Evolutionary conservation across 1,140 invertebrate genomes (phyloP).

Genomic region (Caenorhabditis briggsae): DNA sequence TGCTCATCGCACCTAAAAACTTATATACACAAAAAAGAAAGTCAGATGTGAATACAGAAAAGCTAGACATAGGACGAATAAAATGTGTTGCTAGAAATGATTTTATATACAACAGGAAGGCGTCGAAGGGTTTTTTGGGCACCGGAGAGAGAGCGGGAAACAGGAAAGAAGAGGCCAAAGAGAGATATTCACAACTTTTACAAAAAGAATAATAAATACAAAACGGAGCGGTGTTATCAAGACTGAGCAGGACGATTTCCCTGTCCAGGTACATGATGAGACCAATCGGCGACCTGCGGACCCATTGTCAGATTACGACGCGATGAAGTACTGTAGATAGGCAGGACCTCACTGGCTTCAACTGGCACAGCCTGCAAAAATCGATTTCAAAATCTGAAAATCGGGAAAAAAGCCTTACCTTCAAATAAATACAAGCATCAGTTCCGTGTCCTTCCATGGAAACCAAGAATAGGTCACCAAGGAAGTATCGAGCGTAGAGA

Average conservation of each 20-base stretch:
- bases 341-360: slow-evolving; percentile 76
- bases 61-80: not conserved
- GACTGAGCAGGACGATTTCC: slow-evolving; percentile 61
- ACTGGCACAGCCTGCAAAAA: slow-evolving; percentile 71
- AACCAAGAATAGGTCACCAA: slow-evolving; percentile 91
- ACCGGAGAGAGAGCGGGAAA: not conserved
- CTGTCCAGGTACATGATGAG: slow-evolving; percentile 66
- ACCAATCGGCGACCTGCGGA: slow-evolving; percentile 72
- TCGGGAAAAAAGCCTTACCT: slow-evolving; percentile 83
- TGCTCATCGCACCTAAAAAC: slow-evolving; percentile 7
- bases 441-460: slow-evolving; percentile 97
- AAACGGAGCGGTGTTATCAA: not conserved
- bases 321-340: slow-evolving; percentile 76
- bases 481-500: slow-evolving; percentile 96
- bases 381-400: not conserved
- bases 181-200: slow-evolving; percentile 32
- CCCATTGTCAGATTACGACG: slow-evolving; percentile 72
- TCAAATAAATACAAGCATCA: slow-evolving; percentile 94
- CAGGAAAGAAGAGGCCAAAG: slow-evolving; percentile 9
- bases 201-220: slow-evolving; percentile 38
- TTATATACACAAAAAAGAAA: slow-evolving; percentile 12
- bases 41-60: not conserved
- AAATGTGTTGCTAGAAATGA: slow-evolving; percentile 1
- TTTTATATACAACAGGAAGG: slow-evolving; percentile 33
- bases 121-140: not conserved